Percentiles rank a stretch among this genome's conserved stretches.
Evolutionary conservation across 2,888 invertebrate species (phyloP).

Genomic region (Argyra leucocephala): DNA sequence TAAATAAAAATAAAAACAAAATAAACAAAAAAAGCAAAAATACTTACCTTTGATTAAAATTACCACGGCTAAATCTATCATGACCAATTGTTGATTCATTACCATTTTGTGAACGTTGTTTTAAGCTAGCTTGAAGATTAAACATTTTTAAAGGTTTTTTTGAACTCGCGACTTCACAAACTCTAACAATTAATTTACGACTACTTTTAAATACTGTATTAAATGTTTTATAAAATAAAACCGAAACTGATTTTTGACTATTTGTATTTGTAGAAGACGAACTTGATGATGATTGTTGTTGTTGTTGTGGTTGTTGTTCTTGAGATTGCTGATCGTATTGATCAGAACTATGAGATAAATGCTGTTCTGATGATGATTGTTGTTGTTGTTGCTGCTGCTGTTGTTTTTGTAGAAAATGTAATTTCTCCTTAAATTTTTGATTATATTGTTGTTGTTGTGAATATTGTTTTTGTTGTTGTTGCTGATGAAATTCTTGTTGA

Average conservation of each 20-base stretch:
- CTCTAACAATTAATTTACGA: conserved; percentile 43
- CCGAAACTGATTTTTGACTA: conserved; percentile 37
- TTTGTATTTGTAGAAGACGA: conserved; percentile 24
- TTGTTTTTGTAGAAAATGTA: conserved; percentile 9
- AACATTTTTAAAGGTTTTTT: conserved; percentile 55
- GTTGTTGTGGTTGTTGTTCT: conserved; percentile 12
- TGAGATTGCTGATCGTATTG: background rate
- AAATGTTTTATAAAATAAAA: conserved; percentile 43
- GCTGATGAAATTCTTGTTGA: background rate
- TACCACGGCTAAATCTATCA: conserved; percentile 67
- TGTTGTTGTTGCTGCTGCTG: conserved; percentile 7
- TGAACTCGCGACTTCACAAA: conserved; percentile 43
- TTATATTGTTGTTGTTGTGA: conserved; percentile 24
- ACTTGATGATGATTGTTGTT: conserved; percentile 7
- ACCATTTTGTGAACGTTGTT: conserved; percentile 48
- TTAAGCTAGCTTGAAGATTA: conserved; percentile 62
- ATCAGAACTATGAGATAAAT: background rate
- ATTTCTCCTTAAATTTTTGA: conserved; percentile 12
- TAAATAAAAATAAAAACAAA: background rate
- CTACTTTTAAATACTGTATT: conserved; percentile 45
- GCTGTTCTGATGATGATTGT: background rate
- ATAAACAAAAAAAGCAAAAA: background rate
- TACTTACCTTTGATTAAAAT: conserved; percentile 45
- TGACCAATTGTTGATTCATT: conserved; percentile 62
- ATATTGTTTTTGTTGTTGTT: conserved; percentile 20